Base-by-base conservation (phyloP, 2,113 vertebrate genomes). In the Xiphophorus hellerii region DNA sequence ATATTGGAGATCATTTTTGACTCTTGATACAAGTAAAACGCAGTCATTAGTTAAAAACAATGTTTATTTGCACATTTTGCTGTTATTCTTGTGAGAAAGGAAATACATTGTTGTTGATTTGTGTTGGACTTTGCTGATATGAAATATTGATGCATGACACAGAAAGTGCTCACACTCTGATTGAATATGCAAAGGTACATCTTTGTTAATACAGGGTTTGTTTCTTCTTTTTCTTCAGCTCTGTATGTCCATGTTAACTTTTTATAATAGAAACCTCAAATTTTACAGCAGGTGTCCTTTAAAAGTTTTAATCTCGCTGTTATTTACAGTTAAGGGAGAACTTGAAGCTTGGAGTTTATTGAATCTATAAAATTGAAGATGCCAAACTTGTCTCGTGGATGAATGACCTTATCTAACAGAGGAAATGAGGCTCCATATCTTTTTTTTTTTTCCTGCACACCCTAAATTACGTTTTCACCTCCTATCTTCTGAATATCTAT, bases 381-480 rank as follows among this genome's bases (percentile, higher is more conserved):
- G 70, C 62, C 75, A 66, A 80, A 86, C 83, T 71, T 75, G 80
- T 73, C 79, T 86, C 39, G 20, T 68, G 66, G 65, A 73, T 66
- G 76, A 87, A 77, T 76, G 69, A 80, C 58, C 60, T 88, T 62
- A 88, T 86, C 84, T 81, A 67, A 69, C 64, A 15, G 61, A 85
- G 88, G 86, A 86, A 90, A 92, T 90, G 42, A 92, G 82, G 68
- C 69, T 76, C 54, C 11, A 60, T 83, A 82, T 91, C 77, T 78
- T 84, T 75, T 42, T 15, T 15, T 83, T 87, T 33, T 33, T 5
- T 7, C 31, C 87, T 66, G 84, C 76, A 79, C 83, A 74, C 48
- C 28, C 81, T 75, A 87, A 91, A 91, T 92, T 69, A 87, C 83
- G 86, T 91, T 92, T 84, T 84, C 76, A 78, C 76, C 81, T 83